These are phyloP conservation scores for Isotomurus palustris DNA, from an alignment of 2,888 invertebrate genomes.

Conservation along the genomic window DNA sequence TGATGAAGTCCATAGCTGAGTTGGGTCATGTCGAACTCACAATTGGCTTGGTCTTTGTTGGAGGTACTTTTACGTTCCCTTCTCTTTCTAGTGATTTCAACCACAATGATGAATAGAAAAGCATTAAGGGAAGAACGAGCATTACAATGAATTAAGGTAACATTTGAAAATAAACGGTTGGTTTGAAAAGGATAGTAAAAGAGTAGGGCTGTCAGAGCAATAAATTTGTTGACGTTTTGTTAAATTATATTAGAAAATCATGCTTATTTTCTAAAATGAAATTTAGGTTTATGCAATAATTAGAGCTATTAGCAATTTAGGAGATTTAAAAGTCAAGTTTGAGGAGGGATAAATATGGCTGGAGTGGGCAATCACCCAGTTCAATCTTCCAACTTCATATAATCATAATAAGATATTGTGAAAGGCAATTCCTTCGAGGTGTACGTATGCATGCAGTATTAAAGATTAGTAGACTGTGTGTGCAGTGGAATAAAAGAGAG, in stretches of 20 bases:
- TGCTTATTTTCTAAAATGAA: constrained; percentile 25
- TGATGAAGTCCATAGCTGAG: constrained; percentile 2
- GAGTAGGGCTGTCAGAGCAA: constrained; percentile 38
- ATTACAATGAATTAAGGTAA: constrained; percentile 1
- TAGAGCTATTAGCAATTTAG: constrained; percentile 47
- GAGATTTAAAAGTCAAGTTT: constrained; percentile 40
- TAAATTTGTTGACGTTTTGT: constrained; percentile 46
- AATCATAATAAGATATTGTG: too few species aligned
- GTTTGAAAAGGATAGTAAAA: background rate
- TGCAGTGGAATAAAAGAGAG: constrained; percentile 15
- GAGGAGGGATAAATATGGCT: constrained; percentile 7
- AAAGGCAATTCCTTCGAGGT: too few species aligned
- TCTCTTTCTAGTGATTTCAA: too few species aligned
- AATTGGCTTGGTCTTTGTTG: background rate
- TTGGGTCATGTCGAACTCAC: background rate
- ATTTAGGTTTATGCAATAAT: constrained; percentile 36
- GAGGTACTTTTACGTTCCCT: background rate
- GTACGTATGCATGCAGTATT: background rate
- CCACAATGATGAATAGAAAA: too few species aligned
- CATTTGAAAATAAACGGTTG: background rate
- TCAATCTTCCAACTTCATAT: background rate
- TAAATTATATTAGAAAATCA: constrained; percentile 40
- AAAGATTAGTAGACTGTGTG: background rate
- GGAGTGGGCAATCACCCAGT: background rate
- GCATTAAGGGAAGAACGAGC: background rate